These are phyloP conservation scores for Drosophila fuyamai DNA, from an alignment of 1,140 invertebrate species.

Conservation along the genomic window DNA sequence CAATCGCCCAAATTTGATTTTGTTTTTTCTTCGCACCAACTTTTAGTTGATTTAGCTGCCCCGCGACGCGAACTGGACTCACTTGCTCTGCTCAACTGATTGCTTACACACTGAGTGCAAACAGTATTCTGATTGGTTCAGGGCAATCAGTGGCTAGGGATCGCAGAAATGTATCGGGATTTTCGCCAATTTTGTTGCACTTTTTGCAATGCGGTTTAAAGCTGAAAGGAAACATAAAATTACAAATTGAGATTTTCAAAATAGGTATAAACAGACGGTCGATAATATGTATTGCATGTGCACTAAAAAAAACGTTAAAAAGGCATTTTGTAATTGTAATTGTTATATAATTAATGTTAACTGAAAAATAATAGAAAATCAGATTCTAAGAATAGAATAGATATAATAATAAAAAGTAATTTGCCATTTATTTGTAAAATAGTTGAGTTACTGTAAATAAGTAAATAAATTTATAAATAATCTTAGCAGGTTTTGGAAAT, in stretches of 20 bases:
- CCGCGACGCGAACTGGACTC: conserved; percentile 64
- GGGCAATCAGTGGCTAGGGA: conserved; percentile 35
- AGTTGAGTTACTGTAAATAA: too few species aligned
- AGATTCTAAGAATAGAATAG: too few species aligned
- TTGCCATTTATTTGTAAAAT: too few species aligned
- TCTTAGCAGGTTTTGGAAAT: accelerated
- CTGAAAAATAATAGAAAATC: too few species aligned
- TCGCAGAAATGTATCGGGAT: conserved; percentile 6
- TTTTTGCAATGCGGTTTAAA: background rate
- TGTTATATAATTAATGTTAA: too few species aligned
- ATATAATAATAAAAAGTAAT: too few species aligned
- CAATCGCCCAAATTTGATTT: conserved; percentile 66
- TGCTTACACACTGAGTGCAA: conserved; percentile 59
- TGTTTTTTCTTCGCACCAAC: conserved; percentile 81
- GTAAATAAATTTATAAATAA: too few species aligned
- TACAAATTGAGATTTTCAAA: background rate
- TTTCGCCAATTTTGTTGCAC: conserved; percentile 5
- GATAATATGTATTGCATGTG: background rate
- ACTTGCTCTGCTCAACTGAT: conserved; percentile 64
- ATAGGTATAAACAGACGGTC: background rate
- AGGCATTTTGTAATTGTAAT: too few species aligned
- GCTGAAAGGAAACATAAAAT: conserved; percentile 6
- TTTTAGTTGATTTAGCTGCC: conserved; percentile 80
- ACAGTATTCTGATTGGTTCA: conserved; percentile 45
- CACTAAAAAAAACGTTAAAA: background rate